Conservation (phyloP, 2,113 vertebrate species). For the Prochilodus magdalenae region DNA sequence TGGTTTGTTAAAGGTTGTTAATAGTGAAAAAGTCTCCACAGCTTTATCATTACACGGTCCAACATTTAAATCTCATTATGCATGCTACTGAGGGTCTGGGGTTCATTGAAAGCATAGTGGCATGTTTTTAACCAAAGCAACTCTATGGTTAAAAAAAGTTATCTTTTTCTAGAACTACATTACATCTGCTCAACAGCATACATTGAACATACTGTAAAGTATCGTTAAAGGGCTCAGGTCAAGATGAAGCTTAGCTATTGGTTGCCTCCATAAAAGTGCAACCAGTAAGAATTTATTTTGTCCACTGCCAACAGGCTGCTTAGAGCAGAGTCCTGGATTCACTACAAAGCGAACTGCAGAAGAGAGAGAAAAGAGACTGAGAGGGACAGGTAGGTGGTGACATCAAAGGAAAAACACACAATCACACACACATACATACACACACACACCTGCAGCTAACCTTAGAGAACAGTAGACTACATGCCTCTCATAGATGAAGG, state of each 20-base stretch:
- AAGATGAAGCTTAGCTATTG: constrained; percentile 20
- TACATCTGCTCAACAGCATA: not conserved
- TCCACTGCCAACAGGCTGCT: constrained; percentile 9
- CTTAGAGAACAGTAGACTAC: not conserved
- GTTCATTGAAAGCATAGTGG: too few species aligned
- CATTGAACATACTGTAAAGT: not conserved
- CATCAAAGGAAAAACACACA: constrained; percentile 4
- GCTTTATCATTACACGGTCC: not conserved
- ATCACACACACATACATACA: not conserved
- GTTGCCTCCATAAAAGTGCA: constrained; percentile 12
- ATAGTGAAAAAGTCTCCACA: too few species aligned
- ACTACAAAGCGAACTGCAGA: not conserved
- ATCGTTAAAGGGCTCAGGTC: not conserved
- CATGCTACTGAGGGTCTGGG: not conserved
- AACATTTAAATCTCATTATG: not conserved
- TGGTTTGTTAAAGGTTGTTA: too few species aligned
- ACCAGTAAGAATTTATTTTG: constrained; percentile 21
- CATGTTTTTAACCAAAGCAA: constrained; percentile 3
- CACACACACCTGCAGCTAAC: not conserved
- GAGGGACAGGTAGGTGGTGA: constrained; percentile 13
- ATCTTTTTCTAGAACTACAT: not conserved
- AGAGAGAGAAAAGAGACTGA: not conserved
- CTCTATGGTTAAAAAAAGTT: not conserved
- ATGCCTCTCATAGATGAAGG: not conserved
- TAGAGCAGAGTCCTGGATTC: not conserved